Conservation (phyloP, 2,113 vertebrate genomes). For the Nannospalax galili region DNA sequence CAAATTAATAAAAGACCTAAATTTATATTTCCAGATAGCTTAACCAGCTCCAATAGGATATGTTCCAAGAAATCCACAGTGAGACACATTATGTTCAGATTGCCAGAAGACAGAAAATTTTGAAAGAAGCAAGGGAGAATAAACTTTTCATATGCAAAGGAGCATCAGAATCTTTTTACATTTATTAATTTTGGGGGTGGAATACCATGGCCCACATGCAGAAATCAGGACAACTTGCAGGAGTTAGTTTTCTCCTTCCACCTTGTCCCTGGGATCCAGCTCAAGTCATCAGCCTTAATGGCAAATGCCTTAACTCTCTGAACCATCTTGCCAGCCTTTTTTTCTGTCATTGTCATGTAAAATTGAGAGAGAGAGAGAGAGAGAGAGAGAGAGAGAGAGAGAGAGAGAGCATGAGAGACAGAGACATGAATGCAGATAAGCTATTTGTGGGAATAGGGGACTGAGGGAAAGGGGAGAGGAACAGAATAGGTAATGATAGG, state of each 20-base stretch:
- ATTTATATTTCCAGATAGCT: background rate
- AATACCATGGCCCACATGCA: background rate
- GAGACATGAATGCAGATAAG: background rate
- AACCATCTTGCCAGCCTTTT: too few relatives aligned
- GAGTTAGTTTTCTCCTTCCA: too few relatives aligned
- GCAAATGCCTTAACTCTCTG: background rate
- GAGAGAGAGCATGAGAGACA: too few relatives aligned
- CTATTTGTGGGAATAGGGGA: background rate
- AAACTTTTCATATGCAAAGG: background rate
- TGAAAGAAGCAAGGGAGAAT: background rate
- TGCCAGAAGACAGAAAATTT: background rate
- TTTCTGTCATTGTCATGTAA: too few relatives aligned
- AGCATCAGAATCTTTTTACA: background rate
- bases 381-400: too few relatives aligned
- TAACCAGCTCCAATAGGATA: background rate
- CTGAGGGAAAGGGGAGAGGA: background rate
- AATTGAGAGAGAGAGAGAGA: too few relatives aligned
- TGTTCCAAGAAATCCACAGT: background rate
- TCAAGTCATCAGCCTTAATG: background rate
- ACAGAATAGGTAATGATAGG: background rate
- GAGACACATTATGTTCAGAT: background rate
- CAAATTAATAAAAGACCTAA: constrained; percentile 24
- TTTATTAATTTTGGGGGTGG: background rate
- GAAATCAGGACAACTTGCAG: background rate
- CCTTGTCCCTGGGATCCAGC: background rate